phyloP scores from a whole-genome alignment of 2,888 invertebrate genomes.

The Drosophila fulvimacula region DNA sequence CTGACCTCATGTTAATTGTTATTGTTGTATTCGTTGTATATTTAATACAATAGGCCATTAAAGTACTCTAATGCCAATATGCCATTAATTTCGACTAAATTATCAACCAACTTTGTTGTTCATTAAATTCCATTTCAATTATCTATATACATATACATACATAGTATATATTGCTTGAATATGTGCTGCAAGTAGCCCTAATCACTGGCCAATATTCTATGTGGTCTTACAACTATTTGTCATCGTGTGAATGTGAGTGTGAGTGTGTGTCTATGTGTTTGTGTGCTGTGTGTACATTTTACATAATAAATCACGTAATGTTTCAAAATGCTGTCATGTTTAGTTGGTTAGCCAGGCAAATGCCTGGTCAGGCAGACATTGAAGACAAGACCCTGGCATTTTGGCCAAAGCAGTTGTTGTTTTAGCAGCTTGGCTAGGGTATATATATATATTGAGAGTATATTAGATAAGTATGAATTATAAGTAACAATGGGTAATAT shows the following conservation, averaged over 20 bases:
- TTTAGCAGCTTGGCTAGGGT: slow-evolving; percentile 8
- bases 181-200: slow-evolving; percentile 63
- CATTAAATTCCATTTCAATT: slow-evolving; percentile 77
- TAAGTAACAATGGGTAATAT: background rate
- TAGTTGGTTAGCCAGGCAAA: slow-evolving; percentile 68
- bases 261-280: slow-evolving; percentile 28
- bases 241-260: slow-evolving; percentile 19
- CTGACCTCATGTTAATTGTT: slow-evolving; percentile 33
- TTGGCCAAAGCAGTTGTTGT: slow-evolving; percentile 37
- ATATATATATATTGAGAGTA: background rate
- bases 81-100: slow-evolving; percentile 70
- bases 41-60: slow-evolving; percentile 9
- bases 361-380: slow-evolving; percentile 52
- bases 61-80: slow-evolving; percentile 33
- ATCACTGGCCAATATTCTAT: slow-evolving; percentile 68
- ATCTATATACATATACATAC: slow-evolving; percentile 17
- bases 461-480: background rate
- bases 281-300: slow-evolving; percentile 46
- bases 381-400: slow-evolving; percentile 51
- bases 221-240: slow-evolving; percentile 63
- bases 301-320: slow-evolving; percentile 79
- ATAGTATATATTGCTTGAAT: slow-evolving; percentile 24
- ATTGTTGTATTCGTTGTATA: slow-evolving; percentile 19
- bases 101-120: slow-evolving; percentile 73
- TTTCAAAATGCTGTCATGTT: slow-evolving; percentile 80